phyloP scores from a whole-genome alignment of 2,113 vertebrate genomes.

The Ictalurus furcatus region DNA sequence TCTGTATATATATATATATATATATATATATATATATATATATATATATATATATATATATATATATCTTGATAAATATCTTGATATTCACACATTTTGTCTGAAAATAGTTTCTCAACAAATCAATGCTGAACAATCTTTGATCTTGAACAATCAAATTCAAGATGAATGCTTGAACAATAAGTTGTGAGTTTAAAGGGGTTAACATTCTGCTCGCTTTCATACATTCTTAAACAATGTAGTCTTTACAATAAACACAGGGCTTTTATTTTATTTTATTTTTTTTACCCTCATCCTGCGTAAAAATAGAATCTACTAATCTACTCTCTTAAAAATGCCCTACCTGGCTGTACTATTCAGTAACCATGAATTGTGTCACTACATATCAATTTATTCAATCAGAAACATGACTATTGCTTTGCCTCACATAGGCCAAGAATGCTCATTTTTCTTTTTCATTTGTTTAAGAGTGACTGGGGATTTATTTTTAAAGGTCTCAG shows the following conservation, averaged over 20 bases:
- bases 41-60: fast-evolving
- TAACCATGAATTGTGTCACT: background rate
- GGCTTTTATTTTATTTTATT: background rate
- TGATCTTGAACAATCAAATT: too few relatives aligned
- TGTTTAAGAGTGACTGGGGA: conserved; percentile 62
- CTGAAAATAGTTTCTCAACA: too few relatives aligned
- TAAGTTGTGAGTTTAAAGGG: too few relatives aligned
- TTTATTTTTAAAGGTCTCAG: conserved; percentile 68
- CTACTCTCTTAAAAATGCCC: conserved; percentile 2
- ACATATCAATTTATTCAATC: conserved; percentile 9
- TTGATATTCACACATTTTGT: too few relatives aligned
- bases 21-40: too few relatives aligned
- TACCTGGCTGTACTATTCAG: background rate
- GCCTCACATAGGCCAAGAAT: conserved; percentile 31
- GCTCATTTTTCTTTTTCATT: conserved; percentile 64
- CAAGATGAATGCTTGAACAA: too few relatives aligned
- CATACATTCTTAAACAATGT: background rate
- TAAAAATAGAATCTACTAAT: conserved; percentile 24
- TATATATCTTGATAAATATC: too few relatives aligned
- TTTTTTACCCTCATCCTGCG: background rate
- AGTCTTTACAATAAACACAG: background rate
- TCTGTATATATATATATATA: too few relatives aligned
- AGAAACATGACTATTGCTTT: conserved; percentile 1
- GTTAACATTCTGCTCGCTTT: background rate
- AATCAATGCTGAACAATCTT: too few relatives aligned